Base-by-base conservation (phyloP, 2,888 invertebrate genomes). In the Bugula neritina region DNA sequence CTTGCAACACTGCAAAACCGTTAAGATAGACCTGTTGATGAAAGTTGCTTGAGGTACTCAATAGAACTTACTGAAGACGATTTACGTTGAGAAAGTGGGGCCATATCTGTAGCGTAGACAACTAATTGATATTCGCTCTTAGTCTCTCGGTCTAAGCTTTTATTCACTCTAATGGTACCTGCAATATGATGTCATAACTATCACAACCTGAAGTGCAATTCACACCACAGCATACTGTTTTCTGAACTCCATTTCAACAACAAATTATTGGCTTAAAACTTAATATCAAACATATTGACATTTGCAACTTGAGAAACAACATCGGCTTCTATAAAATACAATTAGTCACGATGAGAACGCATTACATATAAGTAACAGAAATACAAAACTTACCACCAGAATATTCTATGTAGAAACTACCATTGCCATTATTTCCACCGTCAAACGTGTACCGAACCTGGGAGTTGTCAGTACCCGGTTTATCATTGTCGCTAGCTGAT, bases 401-500 rank as follows among this genome's bases (percentile, higher is more conserved):
- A 0, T 92, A 89, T 84, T 98, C 97, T 23, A 98, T 90, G 0
- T 91, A 90, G 83, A 98, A 98, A 0, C 94, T 92, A 0, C 92
- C 93, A 78, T 93, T 92, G 54, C 92, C 93, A 75, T 84, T 83
- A 73, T 79, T 75, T 5, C 81, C 83, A 3, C 77, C 78, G 23
- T 78, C 77, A 75, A 83, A 82, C 0, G 80, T 81, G 83, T 93
- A 95, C 72, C 90, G 89, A 2, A 96, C 90, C 72, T 92, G 88
- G 31, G 70, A 70, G 70, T 70, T 70, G 23, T n/a, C n/a, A 52
- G 70, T 70, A 52, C 70, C 70, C 25, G 70, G 70, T 54, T 70
- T 10, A 29, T 70, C 70, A 13, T 2, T 17, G 25, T 98, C 98
- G 0, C 91, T 90, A 0, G 98, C 96, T 0, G 92, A 91, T 0